These are phyloP conservation scores for Ectropis grisescens DNA, from an alignment of 1,140 invertebrate genomes.

Conservation along the genomic window DNA sequence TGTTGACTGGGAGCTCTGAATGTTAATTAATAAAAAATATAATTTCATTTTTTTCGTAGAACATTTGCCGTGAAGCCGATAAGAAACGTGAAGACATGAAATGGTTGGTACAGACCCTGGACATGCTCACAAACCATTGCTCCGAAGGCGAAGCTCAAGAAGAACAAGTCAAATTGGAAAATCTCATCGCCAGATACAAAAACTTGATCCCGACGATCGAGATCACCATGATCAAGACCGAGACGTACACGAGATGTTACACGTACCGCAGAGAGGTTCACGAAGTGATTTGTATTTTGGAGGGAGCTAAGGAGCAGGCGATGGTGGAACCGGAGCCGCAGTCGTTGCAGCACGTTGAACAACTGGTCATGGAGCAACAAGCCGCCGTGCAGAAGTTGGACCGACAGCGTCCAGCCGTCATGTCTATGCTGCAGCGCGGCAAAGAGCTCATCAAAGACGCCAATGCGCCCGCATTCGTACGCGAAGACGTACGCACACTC, in stretches of 20 bases:
- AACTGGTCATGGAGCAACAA: conserved; percentile 84
- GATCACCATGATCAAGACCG: conserved; percentile 91
- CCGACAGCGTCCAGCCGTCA: conserved; percentile 86
- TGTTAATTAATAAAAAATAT: background rate
- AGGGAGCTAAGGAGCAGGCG: conserved; percentile 81
- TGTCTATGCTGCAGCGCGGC: conserved; percentile 91
- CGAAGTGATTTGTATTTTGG: conserved; percentile 83
- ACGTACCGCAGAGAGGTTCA: conserved; percentile 90
- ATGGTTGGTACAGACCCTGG: conserved; percentile 92
- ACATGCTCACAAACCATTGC: conserved; percentile 86
- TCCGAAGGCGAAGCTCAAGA: conserved; percentile 81
- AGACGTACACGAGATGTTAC: conserved; percentile 93
- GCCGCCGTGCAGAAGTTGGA: conserved; percentile 85
- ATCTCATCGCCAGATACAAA: conserved; percentile 88
- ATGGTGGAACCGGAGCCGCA: conserved; percentile 76
- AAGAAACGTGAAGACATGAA: conserved; percentile 93
- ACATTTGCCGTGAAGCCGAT: conserved; percentile 90
- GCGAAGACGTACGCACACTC: conserved; percentile 84
- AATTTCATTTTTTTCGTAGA: conserved; percentile 64
- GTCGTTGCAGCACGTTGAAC: conserved; percentile 80
- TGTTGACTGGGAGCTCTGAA: background rate
- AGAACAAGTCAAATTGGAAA: conserved; percentile 87
- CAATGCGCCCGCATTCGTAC: conserved; percentile 88
- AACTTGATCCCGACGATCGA: conserved; percentile 93
- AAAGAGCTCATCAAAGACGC: conserved; percentile 89